Evolutionary conservation across 1,140 invertebrate species (phyloP).

Genomic region (Magallana ariakensis): DNA sequence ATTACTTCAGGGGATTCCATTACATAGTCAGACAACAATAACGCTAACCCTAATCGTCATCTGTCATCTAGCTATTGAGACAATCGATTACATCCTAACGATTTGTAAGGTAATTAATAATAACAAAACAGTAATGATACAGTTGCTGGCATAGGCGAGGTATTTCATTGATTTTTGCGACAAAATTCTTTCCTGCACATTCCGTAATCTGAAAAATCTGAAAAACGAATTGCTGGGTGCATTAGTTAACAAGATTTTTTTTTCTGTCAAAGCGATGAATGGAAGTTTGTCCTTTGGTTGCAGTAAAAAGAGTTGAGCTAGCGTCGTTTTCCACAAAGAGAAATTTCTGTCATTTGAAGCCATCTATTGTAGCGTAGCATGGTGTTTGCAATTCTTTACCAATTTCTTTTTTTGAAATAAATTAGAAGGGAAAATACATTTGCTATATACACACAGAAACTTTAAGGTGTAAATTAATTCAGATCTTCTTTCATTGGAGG

Average conservation of each 20-base stretch:
- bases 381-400: too few species aligned
- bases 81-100: background rate
- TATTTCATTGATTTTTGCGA: constrained; percentile 20
- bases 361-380: background rate
- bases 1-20: too few species aligned
- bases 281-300: background rate
- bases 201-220: constrained; percentile 24
- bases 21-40: background rate
- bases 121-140: background rate
- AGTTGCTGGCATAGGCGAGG: background rate
- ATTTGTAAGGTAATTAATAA: constrained; percentile 19
- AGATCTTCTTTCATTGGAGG: too few species aligned
- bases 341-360: background rate
- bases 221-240: constrained; percentile 2
- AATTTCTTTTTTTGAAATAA: too few species aligned
- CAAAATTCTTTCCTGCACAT: background rate
- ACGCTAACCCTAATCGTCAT: background rate
- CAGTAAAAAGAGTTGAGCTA: background rate
- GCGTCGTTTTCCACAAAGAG: background rate
- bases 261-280: background rate
- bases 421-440: too few species aligned
- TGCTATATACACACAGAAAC: too few species aligned
- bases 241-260: constrained; percentile 3
- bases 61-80: background rate
- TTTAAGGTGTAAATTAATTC: too few species aligned